Base-by-base conservation (phyloP, 2,888 invertebrate species). In the Hypsopygia costalis region DNA sequence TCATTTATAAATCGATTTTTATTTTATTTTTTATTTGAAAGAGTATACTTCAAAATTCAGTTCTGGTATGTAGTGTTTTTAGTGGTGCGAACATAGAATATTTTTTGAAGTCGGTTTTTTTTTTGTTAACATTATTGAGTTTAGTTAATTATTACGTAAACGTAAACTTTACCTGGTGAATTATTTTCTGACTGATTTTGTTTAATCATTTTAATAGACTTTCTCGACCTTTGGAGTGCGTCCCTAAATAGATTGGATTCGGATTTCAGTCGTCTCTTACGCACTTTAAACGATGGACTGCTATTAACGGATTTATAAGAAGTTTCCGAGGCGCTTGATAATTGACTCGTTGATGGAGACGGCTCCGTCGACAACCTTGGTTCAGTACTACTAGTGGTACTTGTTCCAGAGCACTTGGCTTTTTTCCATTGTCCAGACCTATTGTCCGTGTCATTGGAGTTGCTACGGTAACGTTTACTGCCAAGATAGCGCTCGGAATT, bases 241-340 rank as follows among this genome's bases (percentile, higher is more conserved):
- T 82, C 78, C 52, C 58, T 77, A 44, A 80, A 69, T 34, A 88
- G 63, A 57, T 64, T 80, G 0, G 82, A 62, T 12, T 86, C 82
- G 1, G 85, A 81, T 60, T 77, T 81, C 38, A 69, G 44, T 38
- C 78, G 63, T 59, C 81, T 78, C 52, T 83, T 87, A 25, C 75
- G 72, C 12, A 79, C 62, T 69, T 81, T 86, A 31, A 56, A 78
- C 1, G 85, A 80, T 45, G 69, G 68, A 44, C 75, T 82, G 41
- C 81, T 87, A 41, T 69, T 75, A 10, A 80, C 55, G 1, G 87
- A 87, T 55, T 86, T 88, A 49, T 86, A 88, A 1, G 87, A 88
- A 21, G 58, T 52, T 11, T 83, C 83, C 3, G 83, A 83, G 37
- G 66, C 65, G 34, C 85, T 81, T 9, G 77, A 77, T 22, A 78